A percentile compares a stretch with the other conserved stretches of the same genome.
Evolutionary conservation across 53 echinoderm and acorn worm species (phyloP).

Genomic region (Apostichopus leukothele): DNA sequence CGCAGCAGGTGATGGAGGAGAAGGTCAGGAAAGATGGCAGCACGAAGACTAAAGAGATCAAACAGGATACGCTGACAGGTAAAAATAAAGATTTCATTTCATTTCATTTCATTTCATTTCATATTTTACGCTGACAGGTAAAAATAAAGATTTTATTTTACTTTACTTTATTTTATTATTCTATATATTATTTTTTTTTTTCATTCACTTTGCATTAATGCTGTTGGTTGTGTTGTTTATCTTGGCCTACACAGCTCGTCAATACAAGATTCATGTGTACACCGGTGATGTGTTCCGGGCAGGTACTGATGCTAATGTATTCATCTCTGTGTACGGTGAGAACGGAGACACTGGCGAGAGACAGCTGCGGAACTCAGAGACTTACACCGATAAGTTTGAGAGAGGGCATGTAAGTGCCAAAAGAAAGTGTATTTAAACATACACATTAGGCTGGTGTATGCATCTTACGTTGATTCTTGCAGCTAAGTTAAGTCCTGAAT

Average conservation of each 20-base stretch:
- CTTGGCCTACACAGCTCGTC: conserved; percentile 66
- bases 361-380: conserved; percentile 89
- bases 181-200: too few species aligned
- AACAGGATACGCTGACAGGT: conserved; percentile 85
- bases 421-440: too few species aligned
- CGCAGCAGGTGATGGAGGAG: conserved; percentile 88
- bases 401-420: conserved; percentile 86
- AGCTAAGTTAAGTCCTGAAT: too few species aligned
- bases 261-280: conserved; percentile 82
- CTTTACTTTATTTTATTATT: too few species aligned
- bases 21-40: conserved; percentile 90
- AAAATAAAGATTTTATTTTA: not conserved
- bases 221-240: too few species aligned
- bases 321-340: conserved; percentile 86
- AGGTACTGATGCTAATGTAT: conserved; percentile 95
- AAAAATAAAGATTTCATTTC: not conserved
- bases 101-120: too few species aligned
- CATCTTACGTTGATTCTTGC: too few species aligned
- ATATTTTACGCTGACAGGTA: conserved; percentile 63
- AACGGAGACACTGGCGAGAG: conserved; percentile 91
- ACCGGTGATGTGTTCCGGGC: conserved; percentile 92
- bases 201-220: too few species aligned
- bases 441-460: too few species aligned
- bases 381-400: conserved; percentile 98
- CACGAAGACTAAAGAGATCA: conserved; percentile 86